Base-by-base conservation (phyloP, 2,888 invertebrate species). In the Miltochrista miniata region DNA sequence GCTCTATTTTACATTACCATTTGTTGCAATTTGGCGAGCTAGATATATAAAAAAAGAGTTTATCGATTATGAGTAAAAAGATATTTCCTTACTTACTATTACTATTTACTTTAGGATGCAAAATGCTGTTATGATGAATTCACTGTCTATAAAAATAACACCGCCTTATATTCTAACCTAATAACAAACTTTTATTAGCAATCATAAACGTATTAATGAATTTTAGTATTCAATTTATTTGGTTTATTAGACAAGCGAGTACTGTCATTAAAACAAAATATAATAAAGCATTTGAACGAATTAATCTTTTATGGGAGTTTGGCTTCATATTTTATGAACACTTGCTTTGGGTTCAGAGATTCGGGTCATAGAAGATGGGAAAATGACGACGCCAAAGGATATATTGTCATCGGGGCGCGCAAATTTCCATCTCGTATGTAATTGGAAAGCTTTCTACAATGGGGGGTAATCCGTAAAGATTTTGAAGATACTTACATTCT, bases 401-500 rank as follows among this genome's bases (percentile, higher is more conserved):
- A n/a, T n/a, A n/a, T n/a, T 54, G 61, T 58, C 64, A 68, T 60
- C 70, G 61, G 56, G 68, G 54, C 66, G 57, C 63, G 65, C 72
- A 74, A 77, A 82, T 81, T 79, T 76, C 76, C 79, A 74, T 81
- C 76, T 74, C 74, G 75, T 66, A 72, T 77, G 81, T 83, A 85
- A 85, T 85, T 85, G 83, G 79, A 83, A 85, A 81, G 77, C 79
- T 79, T 73, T 79, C 74, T 76, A 80, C 79, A 83, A 81, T 83
- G 70, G 74, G 70, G 78, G 74, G 76, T 76, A 79, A 79, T 80
- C 70, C 64, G 65, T 66, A 70, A 69, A 72, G 73, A 69, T 73
- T 75, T 68, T 72, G 66, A 64, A 60, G 68, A 64, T 68, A 63
- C 56, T 63, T 61, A 65, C 66, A 63, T 64, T 60, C 61, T 54